These are phyloP conservation scores for Aldabrachelys gigantea DNA, from an alignment of 2,113 vertebrate species.

Conservation along the genomic window DNA sequence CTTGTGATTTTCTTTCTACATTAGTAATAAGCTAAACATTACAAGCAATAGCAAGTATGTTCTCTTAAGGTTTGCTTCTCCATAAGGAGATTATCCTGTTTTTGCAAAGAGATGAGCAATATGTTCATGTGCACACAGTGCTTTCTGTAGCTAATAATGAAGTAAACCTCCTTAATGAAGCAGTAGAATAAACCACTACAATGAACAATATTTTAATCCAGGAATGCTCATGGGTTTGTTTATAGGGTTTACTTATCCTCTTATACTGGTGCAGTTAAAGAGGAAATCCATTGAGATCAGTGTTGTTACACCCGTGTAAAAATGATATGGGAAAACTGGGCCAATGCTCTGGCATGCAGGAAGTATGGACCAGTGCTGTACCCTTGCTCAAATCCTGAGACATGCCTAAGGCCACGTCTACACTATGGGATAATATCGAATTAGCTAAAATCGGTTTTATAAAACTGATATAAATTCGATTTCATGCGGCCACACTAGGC, in stretches of 20 bases:
- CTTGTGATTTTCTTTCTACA: conserved; percentile 44
- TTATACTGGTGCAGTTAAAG: neutral
- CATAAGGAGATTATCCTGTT: neutral
- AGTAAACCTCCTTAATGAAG: neutral
- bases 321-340: neutral
- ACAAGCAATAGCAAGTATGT: conserved; percentile 17
- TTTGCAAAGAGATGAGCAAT: neutral
- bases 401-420: too few relatives aligned
- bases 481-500: too few relatives aligned
- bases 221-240: neutral
- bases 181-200: neutral
- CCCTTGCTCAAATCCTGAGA: neutral
- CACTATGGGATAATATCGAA: too few relatives aligned
- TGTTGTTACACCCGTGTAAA: neutral
- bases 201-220: neutral
- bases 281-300: neutral
- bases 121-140: neutral
- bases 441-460: too few relatives aligned
- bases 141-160: neutral
- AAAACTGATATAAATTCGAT: too few relatives aligned
- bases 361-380: neutral
- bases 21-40: conserved; percentile 57
- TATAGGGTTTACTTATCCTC: neutral
- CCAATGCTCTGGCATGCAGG: neutral
- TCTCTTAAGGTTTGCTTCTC: conserved; percentile 20